phyloP scores from a whole-genome alignment of 2,113 vertebrate species.

The Orycteropus afer region DNA sequence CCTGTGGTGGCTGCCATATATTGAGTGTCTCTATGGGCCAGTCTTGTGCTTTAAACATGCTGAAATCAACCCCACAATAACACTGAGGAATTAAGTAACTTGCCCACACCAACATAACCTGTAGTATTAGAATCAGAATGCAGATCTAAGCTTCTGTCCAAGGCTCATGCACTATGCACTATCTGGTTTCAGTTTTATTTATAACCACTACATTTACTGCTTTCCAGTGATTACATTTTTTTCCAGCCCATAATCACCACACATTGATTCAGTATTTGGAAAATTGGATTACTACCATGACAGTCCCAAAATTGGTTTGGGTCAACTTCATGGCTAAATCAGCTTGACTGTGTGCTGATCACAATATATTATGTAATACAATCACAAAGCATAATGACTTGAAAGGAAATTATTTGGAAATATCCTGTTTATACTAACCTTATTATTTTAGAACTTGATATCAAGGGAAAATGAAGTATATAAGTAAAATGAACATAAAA shows the following conservation, averaged over 20 bases:
- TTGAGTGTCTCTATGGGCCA: neutral
- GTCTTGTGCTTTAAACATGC: neutral
- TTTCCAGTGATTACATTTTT: neutral
- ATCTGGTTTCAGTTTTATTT: neutral
- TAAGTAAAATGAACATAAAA: neutral
- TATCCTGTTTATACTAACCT: neutral
- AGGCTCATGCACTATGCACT: neutral
- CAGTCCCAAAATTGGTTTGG: neutral
- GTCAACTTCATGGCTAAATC: neutral
- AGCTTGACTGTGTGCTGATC: neutral
- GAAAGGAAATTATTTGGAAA: conserved; percentile 37
- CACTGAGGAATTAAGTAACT: neutral
- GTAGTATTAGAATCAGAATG: neutral
- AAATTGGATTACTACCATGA: conserved; percentile 10
- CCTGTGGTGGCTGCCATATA: neutral
- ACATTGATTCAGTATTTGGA: conserved; percentile 23
- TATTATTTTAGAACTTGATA: neutral
- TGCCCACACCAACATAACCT: neutral
- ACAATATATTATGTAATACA: neutral
- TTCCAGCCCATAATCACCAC: neutral
- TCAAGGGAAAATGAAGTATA: conserved; percentile 22
- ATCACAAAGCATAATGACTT: neutral
- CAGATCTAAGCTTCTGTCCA: neutral
- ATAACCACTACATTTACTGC: neutral
- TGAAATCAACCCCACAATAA: neutral